phyloP scores from a whole-genome alignment of 2,888 invertebrate genomes.

The Lepeophtheirus nordmannii region DNA sequence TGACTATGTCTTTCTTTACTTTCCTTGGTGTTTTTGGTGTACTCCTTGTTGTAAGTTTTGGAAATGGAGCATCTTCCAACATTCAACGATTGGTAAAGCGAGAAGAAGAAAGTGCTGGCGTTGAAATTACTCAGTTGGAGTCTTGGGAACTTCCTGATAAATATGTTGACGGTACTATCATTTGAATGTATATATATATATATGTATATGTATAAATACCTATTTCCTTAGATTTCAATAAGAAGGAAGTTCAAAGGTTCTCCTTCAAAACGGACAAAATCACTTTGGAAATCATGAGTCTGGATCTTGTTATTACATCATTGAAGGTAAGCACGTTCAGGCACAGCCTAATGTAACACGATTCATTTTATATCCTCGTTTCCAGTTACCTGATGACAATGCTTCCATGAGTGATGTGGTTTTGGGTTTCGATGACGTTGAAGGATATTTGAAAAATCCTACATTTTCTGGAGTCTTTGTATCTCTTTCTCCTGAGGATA shows the following conservation, averaged over 20 bases:
- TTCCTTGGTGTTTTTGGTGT: neutral
- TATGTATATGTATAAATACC: neutral
- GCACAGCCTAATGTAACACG: neutral
- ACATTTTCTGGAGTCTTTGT: neutral
- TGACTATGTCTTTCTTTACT: neutral
- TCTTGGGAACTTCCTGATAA: neutral
- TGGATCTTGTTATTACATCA: neutral
- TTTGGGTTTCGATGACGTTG: neutral
- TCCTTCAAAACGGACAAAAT: neutral
- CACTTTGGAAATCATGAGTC: conserved; percentile 3
- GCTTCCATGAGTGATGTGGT: neutral
- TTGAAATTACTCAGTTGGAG: neutral
- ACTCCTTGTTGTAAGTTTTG: neutral
- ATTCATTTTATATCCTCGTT: neutral
- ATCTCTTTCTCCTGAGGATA: neutral
- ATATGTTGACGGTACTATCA: neutral
- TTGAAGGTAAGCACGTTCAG: neutral
- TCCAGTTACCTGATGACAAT: neutral
- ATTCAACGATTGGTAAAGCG: neutral
- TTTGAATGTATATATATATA: neutral
- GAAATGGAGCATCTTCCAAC: neutral
- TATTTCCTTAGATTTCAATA: neutral
- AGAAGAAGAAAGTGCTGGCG: neutral
- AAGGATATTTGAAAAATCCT: neutral
- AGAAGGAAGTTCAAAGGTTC: neutral